Evolutionary conservation across 2,888 invertebrate species (phyloP), one percentile per base, ranked within the genome.

Genomic region (Gymnosoma rotundatum): DNA sequence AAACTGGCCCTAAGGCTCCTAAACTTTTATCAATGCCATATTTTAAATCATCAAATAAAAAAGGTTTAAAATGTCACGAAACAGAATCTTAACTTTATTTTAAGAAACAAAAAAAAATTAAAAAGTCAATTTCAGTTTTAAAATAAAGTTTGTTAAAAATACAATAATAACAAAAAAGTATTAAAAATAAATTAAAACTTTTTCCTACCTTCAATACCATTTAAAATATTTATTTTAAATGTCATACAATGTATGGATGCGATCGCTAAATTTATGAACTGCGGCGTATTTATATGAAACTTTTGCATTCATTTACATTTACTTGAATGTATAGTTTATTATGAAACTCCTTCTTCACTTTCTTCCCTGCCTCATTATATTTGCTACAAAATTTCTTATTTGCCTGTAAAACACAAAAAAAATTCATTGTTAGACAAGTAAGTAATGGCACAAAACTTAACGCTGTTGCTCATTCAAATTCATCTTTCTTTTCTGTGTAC

Each of bases 381-480:
- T 66, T 72, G 38, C 14, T 36, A 48, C 16, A 56, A 70, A 36
- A 63, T 70, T 52, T 16, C 61, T 20, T 42, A 25, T 56, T 20
- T 58, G 5, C 54, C 36, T 64, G 38, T 20, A 67, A 5, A 56
- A 50, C 18, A 81, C 7, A 54, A 58, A 56, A n/a, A 52, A 48
- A 75, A 70, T 64, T 64, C 64, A 75, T 81, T 81, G 81, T 61
- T 45, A 64, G 58, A 70, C 56, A 78, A 70, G 74, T 63, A 78
- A 70, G 64, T 66, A 78, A 74, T 78, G 78, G 69, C 12, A 84
- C 9, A 73, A 79, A 81, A 84, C 73, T 81, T 84, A 70, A 81
- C 84, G 74, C 84, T 84, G 81, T 84, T 84, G 81, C 84, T 84
- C 48, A 84, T 84, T 81, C 74, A 78, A 81, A 84, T 84, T 70